Percentiles rank a stretch among this genome's conserved stretches.
Evolutionary conservation across 64 coral and sea anemone species (phyloP).

Genomic region (Cladopsammia gracilis): DNA sequence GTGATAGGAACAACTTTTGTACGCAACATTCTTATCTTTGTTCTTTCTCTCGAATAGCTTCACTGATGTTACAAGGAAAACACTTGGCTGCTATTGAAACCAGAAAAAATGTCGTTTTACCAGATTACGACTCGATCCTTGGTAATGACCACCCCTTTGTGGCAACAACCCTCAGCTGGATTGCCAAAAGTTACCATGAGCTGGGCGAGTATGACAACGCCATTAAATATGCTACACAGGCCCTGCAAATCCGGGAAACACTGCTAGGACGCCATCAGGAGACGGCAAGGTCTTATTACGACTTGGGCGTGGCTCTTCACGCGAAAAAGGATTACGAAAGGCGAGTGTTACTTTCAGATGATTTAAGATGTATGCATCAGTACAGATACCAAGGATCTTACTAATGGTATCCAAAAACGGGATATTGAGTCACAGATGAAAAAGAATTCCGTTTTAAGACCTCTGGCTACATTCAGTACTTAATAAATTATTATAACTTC

Average conservation of each 20-base stretch:
- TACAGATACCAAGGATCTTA: too few species aligned
- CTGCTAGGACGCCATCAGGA: constrained; percentile 46
- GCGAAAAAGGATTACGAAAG: background rate
- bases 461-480: too few species aligned
- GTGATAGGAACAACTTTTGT: too few species aligned
- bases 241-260: background rate
- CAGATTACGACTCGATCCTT: constrained; percentile 18
- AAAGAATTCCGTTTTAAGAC: too few species aligned
- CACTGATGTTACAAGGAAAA: too few species aligned
- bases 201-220: constrained; percentile 39
- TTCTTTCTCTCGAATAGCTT: too few species aligned
- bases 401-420: too few species aligned
- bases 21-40: too few species aligned
- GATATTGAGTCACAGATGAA: too few species aligned
- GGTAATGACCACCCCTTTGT: constrained; percentile 38
- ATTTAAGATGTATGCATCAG: too few species aligned
- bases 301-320: constrained; percentile 10
- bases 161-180: constrained; percentile 35
- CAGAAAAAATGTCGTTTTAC: constrained; percentile 13
- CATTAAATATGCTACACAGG: constrained; percentile 17
- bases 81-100: constrained; percentile 2
- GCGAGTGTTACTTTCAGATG: background rate
- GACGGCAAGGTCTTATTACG: constrained; percentile 33
- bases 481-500: too few species aligned
- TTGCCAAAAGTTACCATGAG: constrained; percentile 40